Conservation (phyloP, 2,888 invertebrate species). For the Neoaliturus tenellus region DNA sequence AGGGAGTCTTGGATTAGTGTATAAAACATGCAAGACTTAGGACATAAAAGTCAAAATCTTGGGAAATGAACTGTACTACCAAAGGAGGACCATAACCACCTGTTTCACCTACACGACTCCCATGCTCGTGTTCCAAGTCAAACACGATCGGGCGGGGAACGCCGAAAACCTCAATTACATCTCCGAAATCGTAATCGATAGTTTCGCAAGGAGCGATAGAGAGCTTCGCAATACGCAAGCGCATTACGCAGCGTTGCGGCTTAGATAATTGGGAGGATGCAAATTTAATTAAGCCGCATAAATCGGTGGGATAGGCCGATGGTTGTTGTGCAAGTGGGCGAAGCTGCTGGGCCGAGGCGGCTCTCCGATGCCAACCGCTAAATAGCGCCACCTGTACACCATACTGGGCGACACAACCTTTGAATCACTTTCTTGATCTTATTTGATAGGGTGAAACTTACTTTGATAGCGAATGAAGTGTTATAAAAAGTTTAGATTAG, state of each 20-base stretch:
- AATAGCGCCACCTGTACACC: neutral
- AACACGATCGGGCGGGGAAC: neutral
- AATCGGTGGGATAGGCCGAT: slow-evolving; percentile 39
- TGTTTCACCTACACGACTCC: neutral
- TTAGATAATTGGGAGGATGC: slow-evolving; percentile 40
- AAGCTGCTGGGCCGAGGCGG: too few relatives aligned
- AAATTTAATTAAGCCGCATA: slow-evolving; percentile 48
- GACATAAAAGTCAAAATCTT: too few relatives aligned
- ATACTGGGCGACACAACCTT: too few relatives aligned
- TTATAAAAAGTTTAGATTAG: too few relatives aligned
- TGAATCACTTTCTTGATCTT: too few relatives aligned
- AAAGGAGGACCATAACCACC: neutral
- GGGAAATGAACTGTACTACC: too few relatives aligned
- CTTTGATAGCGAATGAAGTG: too few relatives aligned
- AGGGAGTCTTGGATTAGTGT: too few relatives aligned
- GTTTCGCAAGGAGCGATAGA: slow-evolving; percentile 7
- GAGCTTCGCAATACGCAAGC: neutral
- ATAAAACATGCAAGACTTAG: too few relatives aligned
- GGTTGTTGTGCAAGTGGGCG: neutral
- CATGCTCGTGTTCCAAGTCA: slow-evolving; percentile 4
- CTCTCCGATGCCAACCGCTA: neutral
- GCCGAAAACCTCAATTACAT: slow-evolving; percentile 3
- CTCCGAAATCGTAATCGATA: slow-evolving; percentile 12
- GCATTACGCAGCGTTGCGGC: slow-evolving; percentile 19
- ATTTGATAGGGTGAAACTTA: too few relatives aligned